A percentile compares a stretch with the other conserved stretches of the same genome.
These are phyloP conservation scores for Dissostichus mawsoni DNA, from an alignment of 2,113 vertebrate genomes.

Conservation along the genomic window DNA sequence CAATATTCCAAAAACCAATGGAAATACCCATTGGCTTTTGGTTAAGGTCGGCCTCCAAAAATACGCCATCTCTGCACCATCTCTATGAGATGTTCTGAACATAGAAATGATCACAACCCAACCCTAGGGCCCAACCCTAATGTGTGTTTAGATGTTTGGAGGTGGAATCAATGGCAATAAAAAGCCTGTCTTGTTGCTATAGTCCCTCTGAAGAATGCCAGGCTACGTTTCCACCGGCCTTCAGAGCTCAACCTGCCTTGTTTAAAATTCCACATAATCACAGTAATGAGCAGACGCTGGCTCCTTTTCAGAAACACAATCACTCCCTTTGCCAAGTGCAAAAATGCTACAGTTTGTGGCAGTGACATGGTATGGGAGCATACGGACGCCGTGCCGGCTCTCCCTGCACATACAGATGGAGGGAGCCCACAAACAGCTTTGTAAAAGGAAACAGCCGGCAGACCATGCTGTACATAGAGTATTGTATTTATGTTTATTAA, in stretches of 20 bases:
- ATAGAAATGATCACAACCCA: too few species aligned
- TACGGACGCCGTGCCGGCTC: constrained; percentile 22
- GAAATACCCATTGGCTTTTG: too few species aligned
- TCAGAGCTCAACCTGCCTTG: constrained; percentile 20
- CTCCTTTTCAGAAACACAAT: constrained; percentile 17
- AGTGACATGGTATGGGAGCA: constrained; percentile 35
- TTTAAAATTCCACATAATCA: constrained; percentile 25
- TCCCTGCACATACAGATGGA: constrained; percentile 33
- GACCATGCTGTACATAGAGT: background rate
- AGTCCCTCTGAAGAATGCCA: background rate
- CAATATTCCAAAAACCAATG: too few species aligned
- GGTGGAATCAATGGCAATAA: background rate
- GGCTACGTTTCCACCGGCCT: background rate
- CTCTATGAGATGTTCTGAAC: too few species aligned
- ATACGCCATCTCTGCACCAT: too few species aligned
- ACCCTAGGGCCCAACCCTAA: too few species aligned
- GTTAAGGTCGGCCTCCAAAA: too few species aligned
- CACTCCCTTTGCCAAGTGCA: constrained; percentile 34
- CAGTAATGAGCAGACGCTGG: constrained; percentile 34
- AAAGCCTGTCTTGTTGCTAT: background rate
- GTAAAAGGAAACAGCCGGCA: constrained; percentile 10
- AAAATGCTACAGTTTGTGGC: constrained; percentile 41
- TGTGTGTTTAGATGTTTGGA: background rate
- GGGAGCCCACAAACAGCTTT: background rate
- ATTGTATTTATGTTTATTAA: background rate